phyloP scores from a whole-genome alignment of 1,140 invertebrate genomes.

The Brachionus manjavacas region DNA sequence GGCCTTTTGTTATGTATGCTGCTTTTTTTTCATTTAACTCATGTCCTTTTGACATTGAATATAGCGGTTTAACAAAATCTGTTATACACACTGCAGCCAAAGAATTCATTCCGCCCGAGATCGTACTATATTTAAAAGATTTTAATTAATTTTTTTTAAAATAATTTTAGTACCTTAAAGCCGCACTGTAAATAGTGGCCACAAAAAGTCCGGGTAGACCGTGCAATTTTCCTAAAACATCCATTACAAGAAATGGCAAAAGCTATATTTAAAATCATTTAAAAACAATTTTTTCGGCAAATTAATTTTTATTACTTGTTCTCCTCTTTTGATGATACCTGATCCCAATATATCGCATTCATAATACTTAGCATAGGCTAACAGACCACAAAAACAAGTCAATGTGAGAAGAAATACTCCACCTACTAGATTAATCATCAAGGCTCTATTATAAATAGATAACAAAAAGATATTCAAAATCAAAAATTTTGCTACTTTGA shows the following conservation, averaged over 20 bases:
- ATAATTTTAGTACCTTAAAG: constrained; percentile 64
- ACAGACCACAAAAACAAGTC: constrained; percentile 37
- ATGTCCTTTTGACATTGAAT: neutral
- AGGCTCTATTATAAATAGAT: constrained; percentile 64
- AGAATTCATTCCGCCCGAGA: constrained; percentile 83
- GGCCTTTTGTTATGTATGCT: neutral
- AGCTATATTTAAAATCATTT: constrained; percentile 52
- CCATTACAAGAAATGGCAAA: constrained; percentile 76
- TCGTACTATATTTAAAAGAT: constrained; percentile 67
- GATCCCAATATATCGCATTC: constrained; percentile 44
- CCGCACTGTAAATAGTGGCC: constrained; percentile 77
- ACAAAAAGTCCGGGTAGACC: constrained; percentile 82
- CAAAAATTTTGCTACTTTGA: constrained; percentile 1
- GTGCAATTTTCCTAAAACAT: constrained; percentile 67
- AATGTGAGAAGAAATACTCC: constrained; percentile 61
- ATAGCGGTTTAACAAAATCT: constrained; percentile 60
- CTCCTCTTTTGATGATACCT: constrained; percentile 21
- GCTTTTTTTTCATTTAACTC: neutral
- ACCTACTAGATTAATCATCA: constrained; percentile 78
- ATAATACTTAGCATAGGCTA: constrained; percentile 43
- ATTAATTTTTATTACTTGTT: constrained; percentile 52
- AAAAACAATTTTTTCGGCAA: neutral
- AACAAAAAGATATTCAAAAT: neutral
- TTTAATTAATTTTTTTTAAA: neutral
- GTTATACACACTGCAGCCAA: constrained; percentile 81